Conservation (phyloP, 2,888 invertebrate species). For the Sericinus montela region DNA sequence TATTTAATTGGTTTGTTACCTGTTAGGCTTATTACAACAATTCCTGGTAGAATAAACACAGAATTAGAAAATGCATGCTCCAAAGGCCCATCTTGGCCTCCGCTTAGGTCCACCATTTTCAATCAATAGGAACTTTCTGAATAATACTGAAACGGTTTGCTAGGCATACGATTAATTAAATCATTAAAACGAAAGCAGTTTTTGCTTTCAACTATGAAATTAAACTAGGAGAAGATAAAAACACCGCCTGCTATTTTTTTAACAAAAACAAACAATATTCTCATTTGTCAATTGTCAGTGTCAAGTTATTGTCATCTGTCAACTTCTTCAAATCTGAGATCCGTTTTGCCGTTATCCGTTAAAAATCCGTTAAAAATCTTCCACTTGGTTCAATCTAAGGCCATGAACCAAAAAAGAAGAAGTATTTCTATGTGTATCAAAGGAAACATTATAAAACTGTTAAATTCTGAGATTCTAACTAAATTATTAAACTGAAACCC, state of each 20-base stretch:
- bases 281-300: too few relatives aligned
- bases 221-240: too few relatives aligned
- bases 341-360: too few relatives aligned
- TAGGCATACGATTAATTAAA: slow-evolving; percentile 26
- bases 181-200: slow-evolving; percentile 27
- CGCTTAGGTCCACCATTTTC: slow-evolving; percentile 91
- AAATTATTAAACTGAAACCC: too few relatives aligned
- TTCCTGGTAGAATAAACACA: slow-evolving; percentile 91
- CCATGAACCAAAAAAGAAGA: too few relatives aligned
- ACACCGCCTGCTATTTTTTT: slow-evolving; percentile 21
- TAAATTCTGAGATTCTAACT: too few relatives aligned
- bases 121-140: slow-evolving; percentile 35
- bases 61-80: slow-evolving; percentile 93
- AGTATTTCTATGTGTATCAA: too few relatives aligned
- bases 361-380: too few relatives aligned
- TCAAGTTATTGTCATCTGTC: too few relatives aligned
- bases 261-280: slow-evolving; percentile 21
- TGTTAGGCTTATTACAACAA: slow-evolving; percentile 87
- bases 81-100: slow-evolving; percentile 87
- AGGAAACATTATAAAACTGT: too few relatives aligned
- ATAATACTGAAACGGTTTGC: slow-evolving; percentile 39
- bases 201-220: slow-evolving; percentile 3
- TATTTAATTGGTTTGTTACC: slow-evolving; percentile 74
- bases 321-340: too few relatives aligned
- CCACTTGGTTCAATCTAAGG: too few relatives aligned